Conservation (phyloP, 2,797 vertebrate species). For the Buceros bicornis region DNA sequence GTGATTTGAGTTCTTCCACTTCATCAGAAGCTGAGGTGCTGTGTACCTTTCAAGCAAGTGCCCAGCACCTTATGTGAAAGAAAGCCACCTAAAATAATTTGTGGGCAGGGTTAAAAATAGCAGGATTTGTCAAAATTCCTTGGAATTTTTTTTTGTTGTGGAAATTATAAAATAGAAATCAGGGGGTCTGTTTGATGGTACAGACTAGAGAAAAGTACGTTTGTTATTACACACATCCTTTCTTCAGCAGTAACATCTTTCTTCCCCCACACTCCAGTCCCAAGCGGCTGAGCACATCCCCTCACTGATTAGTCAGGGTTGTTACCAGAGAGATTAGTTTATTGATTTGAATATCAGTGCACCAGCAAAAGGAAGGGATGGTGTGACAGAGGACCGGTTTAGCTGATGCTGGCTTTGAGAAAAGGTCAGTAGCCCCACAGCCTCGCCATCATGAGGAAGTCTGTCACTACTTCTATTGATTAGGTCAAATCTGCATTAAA, state of each 20-base stretch:
- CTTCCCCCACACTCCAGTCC: neutral
- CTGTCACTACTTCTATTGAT: neutral
- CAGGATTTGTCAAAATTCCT: neutral
- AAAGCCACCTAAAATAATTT: neutral
- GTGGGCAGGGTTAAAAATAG: neutral
- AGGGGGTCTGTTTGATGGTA: neutral
- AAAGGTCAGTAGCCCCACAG: neutral
- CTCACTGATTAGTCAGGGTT: neutral
- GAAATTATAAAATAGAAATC: neutral
- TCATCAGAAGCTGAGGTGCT: neutral
- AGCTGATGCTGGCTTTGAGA: neutral
- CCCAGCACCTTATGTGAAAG: neutral
- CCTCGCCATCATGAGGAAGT: neutral
- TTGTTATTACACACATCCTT: neutral
- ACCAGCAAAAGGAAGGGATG: neutral
- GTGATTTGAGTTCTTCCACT: neutral
- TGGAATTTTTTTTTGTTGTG: neutral
- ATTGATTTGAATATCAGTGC: neutral
- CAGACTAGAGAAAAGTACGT: neutral
- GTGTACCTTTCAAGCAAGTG: neutral
- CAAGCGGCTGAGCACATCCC: neutral
- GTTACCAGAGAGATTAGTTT: neutral
- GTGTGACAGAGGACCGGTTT: neutral
- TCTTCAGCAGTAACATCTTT: neutral
- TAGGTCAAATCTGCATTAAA: constrained; percentile 5